phyloP scores from a whole-genome alignment of 1,140 invertebrate species.

The Penaeus japonicus region DNA sequence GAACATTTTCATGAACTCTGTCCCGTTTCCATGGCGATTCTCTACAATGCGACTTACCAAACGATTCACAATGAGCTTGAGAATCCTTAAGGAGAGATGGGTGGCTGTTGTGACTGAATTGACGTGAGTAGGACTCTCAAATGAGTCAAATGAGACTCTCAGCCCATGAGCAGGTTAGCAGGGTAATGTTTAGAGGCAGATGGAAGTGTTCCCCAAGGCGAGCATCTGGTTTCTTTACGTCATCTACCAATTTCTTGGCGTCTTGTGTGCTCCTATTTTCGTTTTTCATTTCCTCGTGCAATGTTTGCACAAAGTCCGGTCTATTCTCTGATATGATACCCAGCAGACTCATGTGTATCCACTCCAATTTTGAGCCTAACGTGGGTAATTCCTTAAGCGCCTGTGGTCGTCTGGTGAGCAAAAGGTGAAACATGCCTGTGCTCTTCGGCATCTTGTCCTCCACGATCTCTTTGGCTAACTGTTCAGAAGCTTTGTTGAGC shows the following conservation, averaged over 20 bases:
- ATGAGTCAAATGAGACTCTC: too few species aligned
- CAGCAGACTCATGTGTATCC: conserved; percentile 1
- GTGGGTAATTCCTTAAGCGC: neutral
- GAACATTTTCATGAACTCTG: neutral
- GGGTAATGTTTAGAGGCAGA: conserved; percentile 36
- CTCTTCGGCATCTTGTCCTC: neutral
- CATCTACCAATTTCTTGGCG: neutral
- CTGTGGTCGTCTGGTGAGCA: conserved; percentile 33
- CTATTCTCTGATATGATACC: conserved; percentile 19
- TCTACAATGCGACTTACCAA: neutral
- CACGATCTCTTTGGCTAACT: neutral
- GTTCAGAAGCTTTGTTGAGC: conserved; percentile 11
- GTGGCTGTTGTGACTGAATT: conserved; percentile 28
- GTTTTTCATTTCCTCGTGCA: conserved; percentile 34
- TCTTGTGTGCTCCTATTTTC: neutral
- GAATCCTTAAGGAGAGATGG: conserved; percentile 20
- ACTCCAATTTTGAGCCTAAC: neutral
- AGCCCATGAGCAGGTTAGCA: conserved; percentile 39
- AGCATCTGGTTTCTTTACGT: conserved; percentile 1
- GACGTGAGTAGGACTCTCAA: neutral
- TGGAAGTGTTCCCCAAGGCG: conserved; percentile 26
- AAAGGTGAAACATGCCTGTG: neutral
- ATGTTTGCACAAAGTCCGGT: conserved; percentile 21
- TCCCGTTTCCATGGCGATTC: neutral
- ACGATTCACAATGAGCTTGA: neutral